Conservation (phyloP, 2,797 vertebrate species). For the Hydrolagus colliei region DNA sequence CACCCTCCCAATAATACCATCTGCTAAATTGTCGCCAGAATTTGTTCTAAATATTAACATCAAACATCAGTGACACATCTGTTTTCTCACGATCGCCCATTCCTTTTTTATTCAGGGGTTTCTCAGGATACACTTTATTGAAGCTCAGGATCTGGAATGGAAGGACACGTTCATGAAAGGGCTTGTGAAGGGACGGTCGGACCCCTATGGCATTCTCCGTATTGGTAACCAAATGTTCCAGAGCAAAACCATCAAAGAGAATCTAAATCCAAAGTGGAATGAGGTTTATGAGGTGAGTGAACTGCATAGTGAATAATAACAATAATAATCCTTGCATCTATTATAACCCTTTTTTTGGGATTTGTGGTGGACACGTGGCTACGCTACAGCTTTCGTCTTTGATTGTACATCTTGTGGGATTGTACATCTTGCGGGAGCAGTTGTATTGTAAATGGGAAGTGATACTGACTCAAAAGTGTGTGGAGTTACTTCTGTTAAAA, state of each 20-base stretch:
- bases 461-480: too few relatives aligned
- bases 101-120: conserved; percentile 59
- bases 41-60: too few relatives aligned
- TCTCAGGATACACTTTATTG: conserved; percentile 81
- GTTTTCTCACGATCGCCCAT: background rate
- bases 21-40: too few relatives aligned
- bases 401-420: too few relatives aligned
- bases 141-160: conserved; percentile 79
- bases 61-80: too few relatives aligned
- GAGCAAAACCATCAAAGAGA: conserved; percentile 84
- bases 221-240: conserved; percentile 76
- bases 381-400: too few relatives aligned
- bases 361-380: background rate
- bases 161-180: conserved; percentile 86
- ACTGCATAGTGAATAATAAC: background rate
- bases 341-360: too few relatives aligned
- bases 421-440: too few relatives aligned
- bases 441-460: too few relatives aligned
- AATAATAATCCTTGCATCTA: too few relatives aligned
- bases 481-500: too few relatives aligned
- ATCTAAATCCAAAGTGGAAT: conserved; percentile 80
- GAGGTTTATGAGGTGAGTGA: conserved; percentile 83
- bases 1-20: too few relatives aligned
- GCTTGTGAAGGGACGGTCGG: conserved; percentile 88
- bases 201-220: conserved; percentile 81